Conservation (phyloP, 2,113 vertebrate species). For the Gorilla gorilla region DNA sequence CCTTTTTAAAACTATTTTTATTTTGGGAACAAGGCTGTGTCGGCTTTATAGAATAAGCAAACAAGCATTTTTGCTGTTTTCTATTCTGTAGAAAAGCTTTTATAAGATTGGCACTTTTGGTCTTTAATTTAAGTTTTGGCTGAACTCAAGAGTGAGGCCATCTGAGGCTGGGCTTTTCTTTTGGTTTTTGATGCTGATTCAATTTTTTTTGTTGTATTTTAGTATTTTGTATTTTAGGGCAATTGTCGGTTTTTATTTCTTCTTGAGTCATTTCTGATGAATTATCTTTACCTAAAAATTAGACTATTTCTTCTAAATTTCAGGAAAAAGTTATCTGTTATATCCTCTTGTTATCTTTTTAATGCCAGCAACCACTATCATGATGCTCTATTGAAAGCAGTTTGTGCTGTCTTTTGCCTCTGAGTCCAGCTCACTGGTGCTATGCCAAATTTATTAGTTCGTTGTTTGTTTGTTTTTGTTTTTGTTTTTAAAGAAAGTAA, state of each 20-base stretch:
- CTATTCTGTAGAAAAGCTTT: background rate
- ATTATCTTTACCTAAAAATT: background rate
- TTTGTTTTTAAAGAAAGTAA: background rate
- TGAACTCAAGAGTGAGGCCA: background rate
- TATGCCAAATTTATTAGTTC: background rate
- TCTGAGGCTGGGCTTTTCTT: background rate
- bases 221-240: background rate
- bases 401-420: background rate
- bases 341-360: background rate
- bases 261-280: background rate
- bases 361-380: background rate
- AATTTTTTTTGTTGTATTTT: background rate
- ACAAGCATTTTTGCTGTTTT: background rate
- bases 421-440: accelerated
- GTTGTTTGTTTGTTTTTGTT: no score
- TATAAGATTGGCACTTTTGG: background rate
- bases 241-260: background rate
- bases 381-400: background rate
- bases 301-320: background rate
- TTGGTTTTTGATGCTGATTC: background rate
- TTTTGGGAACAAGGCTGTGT: background rate
- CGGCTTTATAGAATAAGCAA: background rate
- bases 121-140: background rate
- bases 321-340: background rate
- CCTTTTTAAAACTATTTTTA: background rate